Evolutionary conservation across 2,888 invertebrate species (phyloP).

Genomic region (Vannuccia rotundouncinata): DNA sequence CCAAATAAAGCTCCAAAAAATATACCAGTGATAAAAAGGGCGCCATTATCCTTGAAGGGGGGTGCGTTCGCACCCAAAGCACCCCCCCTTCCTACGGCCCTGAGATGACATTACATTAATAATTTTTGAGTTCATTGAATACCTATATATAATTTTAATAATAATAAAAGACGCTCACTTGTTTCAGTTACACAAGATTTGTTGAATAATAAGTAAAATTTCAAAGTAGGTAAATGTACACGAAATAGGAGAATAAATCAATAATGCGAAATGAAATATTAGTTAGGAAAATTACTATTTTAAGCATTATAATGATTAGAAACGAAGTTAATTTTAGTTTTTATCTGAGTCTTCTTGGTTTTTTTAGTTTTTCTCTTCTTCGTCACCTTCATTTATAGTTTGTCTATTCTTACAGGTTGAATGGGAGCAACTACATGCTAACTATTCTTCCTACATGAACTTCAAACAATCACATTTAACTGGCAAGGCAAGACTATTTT

Average conservation of each 20-base stretch:
- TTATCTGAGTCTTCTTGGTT: not conserved
- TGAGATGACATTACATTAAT: not conserved
- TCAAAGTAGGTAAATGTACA: not conserved
- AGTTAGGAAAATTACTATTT: not conserved
- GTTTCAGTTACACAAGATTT: not conserved
- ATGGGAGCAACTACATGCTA: no score
- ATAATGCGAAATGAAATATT: not conserved
- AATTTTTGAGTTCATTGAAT: not conserved
- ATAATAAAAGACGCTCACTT: not conserved
- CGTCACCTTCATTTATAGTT: no score
- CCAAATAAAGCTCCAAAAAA: no score
- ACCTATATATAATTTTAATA: not conserved
- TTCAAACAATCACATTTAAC: not conserved
- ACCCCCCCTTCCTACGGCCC: slow-evolving; percentile 20
- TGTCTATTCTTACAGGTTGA: no score
- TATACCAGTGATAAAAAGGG: slow-evolving; percentile 26
- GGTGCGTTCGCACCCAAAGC: not conserved
- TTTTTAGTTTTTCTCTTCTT: not conserved
- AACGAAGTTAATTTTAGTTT: not conserved
- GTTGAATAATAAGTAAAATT: slow-evolving; percentile 5
- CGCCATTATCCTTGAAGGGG: slow-evolving; percentile 16
- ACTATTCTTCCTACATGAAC: no score
- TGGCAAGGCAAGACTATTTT: slow-evolving; percentile 2
- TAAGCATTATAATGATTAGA: not conserved
- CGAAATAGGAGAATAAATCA: not conserved